Evolutionary conservation across 2,797 vertebrate genomes (phyloP).

Genomic region (Heterohyrax brucei): DNA sequence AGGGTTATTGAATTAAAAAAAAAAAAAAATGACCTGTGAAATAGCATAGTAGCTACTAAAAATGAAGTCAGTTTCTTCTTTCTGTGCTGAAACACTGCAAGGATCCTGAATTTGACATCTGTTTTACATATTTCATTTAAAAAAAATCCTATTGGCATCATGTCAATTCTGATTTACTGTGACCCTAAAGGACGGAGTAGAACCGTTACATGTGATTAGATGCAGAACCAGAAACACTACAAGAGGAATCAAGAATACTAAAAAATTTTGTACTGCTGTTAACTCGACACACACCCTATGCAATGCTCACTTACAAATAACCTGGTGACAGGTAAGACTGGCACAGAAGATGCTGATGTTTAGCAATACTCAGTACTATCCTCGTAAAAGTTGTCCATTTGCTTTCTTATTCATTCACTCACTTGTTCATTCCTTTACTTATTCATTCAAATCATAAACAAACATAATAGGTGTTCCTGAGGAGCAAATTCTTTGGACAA

Average conservation of each 20-base stretch:
- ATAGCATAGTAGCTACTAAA: not conserved
- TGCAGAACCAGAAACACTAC: not conserved
- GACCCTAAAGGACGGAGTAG: too few species aligned
- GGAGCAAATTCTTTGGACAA: not conserved
- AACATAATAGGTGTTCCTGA: not conserved
- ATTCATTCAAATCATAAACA: conserved; percentile 19
- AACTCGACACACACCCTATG: not conserved
- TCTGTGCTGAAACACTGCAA: not conserved
- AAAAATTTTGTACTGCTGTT: not conserved
- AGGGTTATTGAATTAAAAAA: not conserved
- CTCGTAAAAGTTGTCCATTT: not conserved
- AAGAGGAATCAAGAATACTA: not conserved
- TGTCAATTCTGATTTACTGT: too few species aligned
- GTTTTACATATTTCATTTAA: not conserved
- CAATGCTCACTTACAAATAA: not conserved
- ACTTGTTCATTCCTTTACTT: not conserved
- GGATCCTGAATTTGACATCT: not conserved
- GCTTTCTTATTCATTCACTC: not conserved
- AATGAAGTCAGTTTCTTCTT: conserved; percentile 14
- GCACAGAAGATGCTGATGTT: not conserved
- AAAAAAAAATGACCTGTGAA: not conserved
- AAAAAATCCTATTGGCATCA: too few species aligned
- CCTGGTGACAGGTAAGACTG: not conserved
- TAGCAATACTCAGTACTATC: not conserved
- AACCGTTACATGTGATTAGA: not conserved